phyloP scores from a whole-genome alignment of 2,797 vertebrate species.

The Urosaurus nigricauda region DNA sequence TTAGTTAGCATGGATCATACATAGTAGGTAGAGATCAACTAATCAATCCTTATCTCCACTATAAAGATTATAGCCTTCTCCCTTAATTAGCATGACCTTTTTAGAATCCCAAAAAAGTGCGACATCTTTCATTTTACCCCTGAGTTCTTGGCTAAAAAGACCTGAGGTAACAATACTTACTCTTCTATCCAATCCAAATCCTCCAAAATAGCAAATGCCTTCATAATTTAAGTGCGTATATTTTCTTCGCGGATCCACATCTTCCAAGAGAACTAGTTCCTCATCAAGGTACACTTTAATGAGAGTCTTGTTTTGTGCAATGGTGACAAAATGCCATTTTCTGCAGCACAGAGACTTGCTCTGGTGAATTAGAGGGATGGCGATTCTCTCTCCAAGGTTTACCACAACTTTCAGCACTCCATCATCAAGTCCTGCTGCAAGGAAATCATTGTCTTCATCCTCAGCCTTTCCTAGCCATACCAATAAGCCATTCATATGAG shows the following conservation, averaged over 20 bases:
- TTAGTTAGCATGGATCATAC: neutral
- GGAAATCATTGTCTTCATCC: constrained; percentile 87
- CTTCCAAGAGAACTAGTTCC: constrained; percentile 79
- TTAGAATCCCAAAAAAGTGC: constrained; percentile 85
- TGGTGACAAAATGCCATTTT: constrained; percentile 80
- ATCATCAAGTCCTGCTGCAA: constrained; percentile 84
- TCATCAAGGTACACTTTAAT: constrained; percentile 82
- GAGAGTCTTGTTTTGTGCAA: constrained; percentile 83
- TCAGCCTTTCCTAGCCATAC: constrained; percentile 86
- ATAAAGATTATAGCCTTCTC: constrained; percentile 88
- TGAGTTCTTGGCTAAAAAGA: constrained; percentile 84
- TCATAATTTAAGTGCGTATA: constrained; percentile 87
- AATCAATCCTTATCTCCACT: constrained; percentile 73
- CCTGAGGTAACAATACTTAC: constrained; percentile 81
- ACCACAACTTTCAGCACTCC: constrained; percentile 83
- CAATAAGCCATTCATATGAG: constrained; percentile 80
- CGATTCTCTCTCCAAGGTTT: constrained; percentile 87
- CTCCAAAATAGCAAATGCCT: constrained; percentile 86
- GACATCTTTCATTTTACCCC: constrained; percentile 85
- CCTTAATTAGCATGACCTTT: constrained; percentile 77
- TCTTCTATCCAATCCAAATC: constrained; percentile 85
- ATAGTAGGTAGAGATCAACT: neutral
- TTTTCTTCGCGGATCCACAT: constrained; percentile 84
- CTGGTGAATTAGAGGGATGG: constrained; percentile 74
- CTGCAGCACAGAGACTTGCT: constrained; percentile 77